Conservation (phyloP, 2,113 vertebrate species). For the Rhagologus leucostigma region DNA sequence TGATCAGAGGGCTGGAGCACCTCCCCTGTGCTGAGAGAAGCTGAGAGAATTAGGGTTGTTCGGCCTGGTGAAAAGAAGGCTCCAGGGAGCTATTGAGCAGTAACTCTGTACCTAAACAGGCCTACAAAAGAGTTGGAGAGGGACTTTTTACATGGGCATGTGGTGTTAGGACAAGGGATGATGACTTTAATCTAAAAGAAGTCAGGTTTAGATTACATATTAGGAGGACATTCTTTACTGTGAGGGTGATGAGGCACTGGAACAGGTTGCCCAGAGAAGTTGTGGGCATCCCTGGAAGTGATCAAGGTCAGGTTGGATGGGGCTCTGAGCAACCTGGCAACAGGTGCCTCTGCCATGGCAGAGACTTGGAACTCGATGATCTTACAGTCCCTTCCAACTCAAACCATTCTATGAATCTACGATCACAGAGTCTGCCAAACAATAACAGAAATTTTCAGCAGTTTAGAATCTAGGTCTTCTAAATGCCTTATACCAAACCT, state of each 20-base stretch:
- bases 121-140: not conserved
- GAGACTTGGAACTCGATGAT: not conserved
- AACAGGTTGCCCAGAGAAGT: not conserved
- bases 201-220: not conserved
- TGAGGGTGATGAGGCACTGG: not conserved
- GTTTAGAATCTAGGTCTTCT: not conserved
- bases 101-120: not conserved
- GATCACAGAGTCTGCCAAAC: not conserved
- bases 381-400: not conserved
- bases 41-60: not conserved
- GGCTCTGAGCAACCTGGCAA: not conserved
- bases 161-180: not conserved
- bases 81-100: accelerated
- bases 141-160: not conserved
- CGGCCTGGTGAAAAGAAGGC: not conserved
- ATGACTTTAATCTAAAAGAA: not conserved
- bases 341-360: not conserved
- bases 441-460: not conserved
- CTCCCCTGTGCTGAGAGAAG: not conserved
- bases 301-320: not conserved
- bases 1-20: not conserved
- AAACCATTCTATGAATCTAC: not conserved
- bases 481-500: not conserved
- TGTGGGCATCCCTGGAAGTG: not conserved
- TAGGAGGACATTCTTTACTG: not conserved